These are phyloP conservation scores for Hoplostethus mediterraneus DNA, from an alignment of 2,797 vertebrate species.

Conservation along the genomic window DNA sequence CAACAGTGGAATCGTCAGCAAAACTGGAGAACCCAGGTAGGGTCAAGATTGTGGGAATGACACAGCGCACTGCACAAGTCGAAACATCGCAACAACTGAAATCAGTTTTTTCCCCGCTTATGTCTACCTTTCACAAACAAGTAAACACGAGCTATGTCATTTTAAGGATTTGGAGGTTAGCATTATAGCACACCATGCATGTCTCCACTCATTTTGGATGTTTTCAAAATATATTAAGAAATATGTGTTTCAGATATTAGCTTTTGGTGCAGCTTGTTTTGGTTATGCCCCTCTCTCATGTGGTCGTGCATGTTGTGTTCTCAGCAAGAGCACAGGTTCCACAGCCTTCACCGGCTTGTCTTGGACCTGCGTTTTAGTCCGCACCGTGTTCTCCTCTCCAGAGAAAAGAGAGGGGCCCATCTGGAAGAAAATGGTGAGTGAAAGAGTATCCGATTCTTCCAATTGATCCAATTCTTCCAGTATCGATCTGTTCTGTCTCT, in stretches of 20 bases:
- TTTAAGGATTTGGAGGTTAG: not conserved
- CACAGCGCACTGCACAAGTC: too few species aligned
- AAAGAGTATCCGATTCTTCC: not conserved
- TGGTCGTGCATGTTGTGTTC: constrained; percentile 16
- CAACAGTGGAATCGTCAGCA: constrained; percentile 91
- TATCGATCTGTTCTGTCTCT: not conserved
- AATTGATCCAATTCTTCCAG: not conserved
- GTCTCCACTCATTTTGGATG: too few species aligned
- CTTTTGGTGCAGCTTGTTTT: not conserved
- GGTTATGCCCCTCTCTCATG: not conserved
- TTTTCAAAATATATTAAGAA: not conserved
- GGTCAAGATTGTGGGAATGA: not conserved
- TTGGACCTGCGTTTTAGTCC: constrained; percentile 94
- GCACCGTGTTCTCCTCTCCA: constrained; percentile 85
- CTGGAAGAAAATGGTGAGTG: constrained; percentile 93
- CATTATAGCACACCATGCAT: too few species aligned
- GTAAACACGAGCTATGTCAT: too few species aligned
- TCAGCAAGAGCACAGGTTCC: constrained; percentile 93
- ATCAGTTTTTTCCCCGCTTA: too few species aligned
- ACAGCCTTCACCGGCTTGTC: constrained; percentile 92
- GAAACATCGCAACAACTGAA: too few species aligned
- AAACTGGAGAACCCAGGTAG: constrained; percentile 89
- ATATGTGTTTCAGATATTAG: not conserved
- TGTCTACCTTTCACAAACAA: too few species aligned
- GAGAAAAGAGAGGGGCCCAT: constrained; percentile 90